phyloP scores from a whole-genome alignment of 2,113 vertebrate species.

The Dipodomys stephensi region DNA sequence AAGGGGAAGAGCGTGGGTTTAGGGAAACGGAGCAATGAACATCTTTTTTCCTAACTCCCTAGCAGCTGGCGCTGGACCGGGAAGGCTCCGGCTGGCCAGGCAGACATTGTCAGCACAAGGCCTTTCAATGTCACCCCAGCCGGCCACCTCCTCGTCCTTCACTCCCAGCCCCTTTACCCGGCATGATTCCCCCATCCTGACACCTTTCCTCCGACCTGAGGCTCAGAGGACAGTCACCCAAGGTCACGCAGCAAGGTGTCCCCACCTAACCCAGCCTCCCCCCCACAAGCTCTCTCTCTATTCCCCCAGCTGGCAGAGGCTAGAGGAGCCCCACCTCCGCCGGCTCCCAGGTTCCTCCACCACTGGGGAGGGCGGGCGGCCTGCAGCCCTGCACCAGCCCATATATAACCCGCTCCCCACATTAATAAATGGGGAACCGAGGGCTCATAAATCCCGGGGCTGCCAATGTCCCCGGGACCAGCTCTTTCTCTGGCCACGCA shows the following conservation, averaged over 20 bases:
- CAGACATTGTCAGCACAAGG: too few species aligned
- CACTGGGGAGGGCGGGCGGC: not conserved
- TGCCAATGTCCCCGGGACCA: slow-evolving; percentile 89
- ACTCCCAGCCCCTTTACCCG: fast-evolving
- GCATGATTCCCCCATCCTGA: too few species aligned
- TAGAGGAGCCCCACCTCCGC: not conserved
- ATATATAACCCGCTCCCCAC: slow-evolving; percentile 80
- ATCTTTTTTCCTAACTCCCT: too few species aligned
- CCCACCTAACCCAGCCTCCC: too few species aligned
- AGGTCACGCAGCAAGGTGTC: slow-evolving; percentile 34
- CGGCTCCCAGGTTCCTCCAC: slow-evolving; percentile 13
- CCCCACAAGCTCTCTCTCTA: not conserved
- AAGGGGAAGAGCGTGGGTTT: not conserved
- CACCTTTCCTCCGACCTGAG: not conserved
- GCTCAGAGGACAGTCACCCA: not conserved
- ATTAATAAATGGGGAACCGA: slow-evolving; percentile 88
- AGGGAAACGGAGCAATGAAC: too few species aligned
- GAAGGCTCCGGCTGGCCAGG: too few species aligned
- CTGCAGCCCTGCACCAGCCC: slow-evolving; percentile 56
- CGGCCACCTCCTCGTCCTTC: too few species aligned
- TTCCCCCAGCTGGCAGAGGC: not conserved
- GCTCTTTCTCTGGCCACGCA: slow-evolving; percentile 90
- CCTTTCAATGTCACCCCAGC: too few species aligned
- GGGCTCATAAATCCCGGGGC: slow-evolving; percentile 88
- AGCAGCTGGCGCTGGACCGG: too few species aligned